Percentiles rank a stretch among this genome's conserved stretches.
Conservation (phyloP, 2,113 vertebrate species). For the Bothrops jararaca region DNA sequence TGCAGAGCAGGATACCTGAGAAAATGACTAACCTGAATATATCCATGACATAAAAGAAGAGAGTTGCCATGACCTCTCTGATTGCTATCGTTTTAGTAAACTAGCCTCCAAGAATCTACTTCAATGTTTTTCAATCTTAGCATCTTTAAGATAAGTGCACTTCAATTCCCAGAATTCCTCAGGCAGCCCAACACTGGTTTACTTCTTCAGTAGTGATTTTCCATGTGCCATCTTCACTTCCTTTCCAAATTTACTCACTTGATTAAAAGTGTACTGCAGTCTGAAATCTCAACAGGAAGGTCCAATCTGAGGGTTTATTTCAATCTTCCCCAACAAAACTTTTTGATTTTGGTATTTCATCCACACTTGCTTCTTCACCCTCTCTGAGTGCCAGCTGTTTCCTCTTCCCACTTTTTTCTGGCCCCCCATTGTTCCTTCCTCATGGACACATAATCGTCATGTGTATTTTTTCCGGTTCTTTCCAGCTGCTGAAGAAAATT, state of each 20-base stretch:
- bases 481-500: slow-evolving; percentile 30
- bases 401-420: not conserved
- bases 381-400: slow-evolving; percentile 23
- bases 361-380: not conserved
- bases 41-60: not conserved
- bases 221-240: not conserved
- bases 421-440: slow-evolving; percentile 22
- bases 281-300: not conserved
- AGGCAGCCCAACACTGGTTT: not conserved
- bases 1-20: not conserved
- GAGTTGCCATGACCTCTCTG: not conserved
- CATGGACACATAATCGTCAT: not conserved
- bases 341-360: slow-evolving; percentile 7
- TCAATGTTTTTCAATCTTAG: not conserved
- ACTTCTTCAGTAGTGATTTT: not conserved
- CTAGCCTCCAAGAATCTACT: not conserved
- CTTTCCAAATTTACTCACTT: not conserved
- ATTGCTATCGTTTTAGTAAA: not conserved
- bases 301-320: not conserved
- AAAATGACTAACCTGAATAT: not conserved
- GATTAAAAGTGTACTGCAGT: not conserved
- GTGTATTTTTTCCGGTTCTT: slow-evolving; percentile 28
- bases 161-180: not conserved
- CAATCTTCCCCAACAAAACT: not conserved
- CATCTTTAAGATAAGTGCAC: not conserved